Percentiles rank a stretch among this genome's conserved stretches.
These are phyloP conservation scores for Leptinotarsa defecta DNA, from an alignment of 1,140 invertebrate species.

Conservation along the genomic window DNA sequence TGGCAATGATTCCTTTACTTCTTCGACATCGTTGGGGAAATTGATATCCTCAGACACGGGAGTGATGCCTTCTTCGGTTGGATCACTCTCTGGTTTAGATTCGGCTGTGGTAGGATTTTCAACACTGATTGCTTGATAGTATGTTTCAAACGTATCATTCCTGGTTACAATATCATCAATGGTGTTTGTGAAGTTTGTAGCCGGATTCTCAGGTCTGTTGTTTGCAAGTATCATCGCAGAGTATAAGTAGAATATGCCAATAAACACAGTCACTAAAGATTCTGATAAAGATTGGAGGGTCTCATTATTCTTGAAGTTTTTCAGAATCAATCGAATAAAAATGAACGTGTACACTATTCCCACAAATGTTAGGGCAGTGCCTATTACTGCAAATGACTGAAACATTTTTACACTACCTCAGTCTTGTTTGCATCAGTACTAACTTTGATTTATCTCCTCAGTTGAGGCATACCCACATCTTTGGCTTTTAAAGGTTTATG, in stretches of 20 bases:
- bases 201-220: neutral
- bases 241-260: conserved; percentile 36
- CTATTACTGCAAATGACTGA: conserved; percentile 33
- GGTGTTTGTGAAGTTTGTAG: conserved; percentile 26
- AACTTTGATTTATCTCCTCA: neutral
- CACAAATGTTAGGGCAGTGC: conserved; percentile 25
- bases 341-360: conserved; percentile 26
- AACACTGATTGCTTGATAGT: conserved; percentile 1
- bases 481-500: neutral
- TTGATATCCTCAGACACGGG: neutral
- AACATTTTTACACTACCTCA: conserved; percentile 29
- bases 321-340: conserved; percentile 31
- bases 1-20: neutral
- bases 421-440: neutral
- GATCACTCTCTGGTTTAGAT: neutral
- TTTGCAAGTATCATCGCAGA: conserved; percentile 28
- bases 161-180: conserved; percentile 20
- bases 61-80: neutral
- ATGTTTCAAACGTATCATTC: conserved; percentile 1
- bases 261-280: conserved; percentile 31
- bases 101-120: neutral
- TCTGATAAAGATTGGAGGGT: conserved; percentile 27
- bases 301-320: conserved; percentile 12
- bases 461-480: neutral
- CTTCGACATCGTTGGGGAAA: conserved; percentile 10